These are phyloP conservation scores for Hydrocynus forskahlii DNA, from an alignment of 2,797 vertebrate species.

Conservation along the genomic window DNA sequence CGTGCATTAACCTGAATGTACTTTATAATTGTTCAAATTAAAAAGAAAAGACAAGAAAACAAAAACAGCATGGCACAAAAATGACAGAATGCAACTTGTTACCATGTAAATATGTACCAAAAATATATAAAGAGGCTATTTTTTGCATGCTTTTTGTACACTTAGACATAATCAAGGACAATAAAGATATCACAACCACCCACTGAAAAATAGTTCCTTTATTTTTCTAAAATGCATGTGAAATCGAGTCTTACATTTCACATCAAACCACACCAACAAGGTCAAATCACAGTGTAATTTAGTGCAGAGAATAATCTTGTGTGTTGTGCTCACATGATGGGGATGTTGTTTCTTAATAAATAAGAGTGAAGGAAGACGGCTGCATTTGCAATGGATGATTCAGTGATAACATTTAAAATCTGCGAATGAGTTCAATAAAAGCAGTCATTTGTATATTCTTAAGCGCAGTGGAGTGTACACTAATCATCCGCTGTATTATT, in stretches of 20 bases:
- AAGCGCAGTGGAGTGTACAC: too few relatives aligned
- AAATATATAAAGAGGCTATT: conserved; percentile 88
- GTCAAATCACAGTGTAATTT: neutral
- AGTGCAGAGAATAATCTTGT: neutral
- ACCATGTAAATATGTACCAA: conserved; percentile 90
- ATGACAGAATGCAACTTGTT: conserved; percentile 71
- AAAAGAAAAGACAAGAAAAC: conserved; percentile 25
- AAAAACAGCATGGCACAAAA: conserved; percentile 75
- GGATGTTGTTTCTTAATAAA: neutral
- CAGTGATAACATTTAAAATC: too few relatives aligned
- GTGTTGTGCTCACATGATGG: neutral
- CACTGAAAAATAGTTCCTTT: conserved; percentile 20
- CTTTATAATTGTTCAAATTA: conserved; percentile 47
- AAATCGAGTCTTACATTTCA: neutral
- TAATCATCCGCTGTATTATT: too few relatives aligned
- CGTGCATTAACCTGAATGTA: conserved; percentile 69
- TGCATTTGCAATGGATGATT: too few relatives aligned
- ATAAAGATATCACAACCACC: conserved; percentile 68
- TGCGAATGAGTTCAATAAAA: too few relatives aligned
- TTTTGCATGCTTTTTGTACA: conserved; percentile 93
- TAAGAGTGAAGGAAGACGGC: neutral
- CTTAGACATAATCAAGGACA: conserved; percentile 75
- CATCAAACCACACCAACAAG: neutral
- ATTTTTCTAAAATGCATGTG: conserved; percentile 18
- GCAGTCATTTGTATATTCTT: too few relatives aligned